Percentiles rank a stretch among this genome's conserved stretches.
These are phyloP conservation scores for Cryptoleucopteryx plumbea DNA, from an alignment of 2,113 vertebrate genomes.

Conservation along the genomic window DNA sequence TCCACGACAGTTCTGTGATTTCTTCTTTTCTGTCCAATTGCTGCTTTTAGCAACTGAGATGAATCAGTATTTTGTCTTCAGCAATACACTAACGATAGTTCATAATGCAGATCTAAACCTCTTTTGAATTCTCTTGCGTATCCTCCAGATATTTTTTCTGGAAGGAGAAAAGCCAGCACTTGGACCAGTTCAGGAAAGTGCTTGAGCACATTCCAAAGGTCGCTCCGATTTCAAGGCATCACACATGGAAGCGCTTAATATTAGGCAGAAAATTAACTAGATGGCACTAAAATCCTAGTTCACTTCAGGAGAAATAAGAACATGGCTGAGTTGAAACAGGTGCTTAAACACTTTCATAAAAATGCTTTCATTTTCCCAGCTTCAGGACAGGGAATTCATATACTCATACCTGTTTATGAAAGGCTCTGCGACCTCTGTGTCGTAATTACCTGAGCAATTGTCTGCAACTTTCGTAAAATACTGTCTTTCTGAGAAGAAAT, in stretches of 20 bases:
- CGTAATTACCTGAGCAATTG: background rate
- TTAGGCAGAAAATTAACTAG: constrained; percentile 5
- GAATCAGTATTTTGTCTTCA: background rate
- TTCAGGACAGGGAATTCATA: background rate
- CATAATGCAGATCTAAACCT: background rate
- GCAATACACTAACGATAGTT: background rate
- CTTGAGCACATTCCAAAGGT: background rate
- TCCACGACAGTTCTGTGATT: background rate
- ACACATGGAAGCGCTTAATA: background rate
- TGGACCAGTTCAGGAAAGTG: background rate
- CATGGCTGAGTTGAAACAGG: constrained; percentile 5
- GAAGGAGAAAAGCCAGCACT: background rate
- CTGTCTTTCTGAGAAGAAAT: background rate
- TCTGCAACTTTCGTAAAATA: background rate
- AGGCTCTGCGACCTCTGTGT: background rate
- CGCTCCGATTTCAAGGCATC: background rate
- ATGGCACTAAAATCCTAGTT: background rate
- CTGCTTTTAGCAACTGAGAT: background rate
- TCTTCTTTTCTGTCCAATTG: background rate
- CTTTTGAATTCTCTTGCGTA: background rate
- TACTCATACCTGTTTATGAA: background rate
- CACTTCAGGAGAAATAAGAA: background rate
- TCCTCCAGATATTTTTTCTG: constrained; percentile 4
- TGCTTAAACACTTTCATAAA: background rate
- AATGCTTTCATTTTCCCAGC: background rate